Base-by-base conservation (phyloP, 2,113 vertebrate genomes). In the Eulacestoma nigropectus region DNA sequence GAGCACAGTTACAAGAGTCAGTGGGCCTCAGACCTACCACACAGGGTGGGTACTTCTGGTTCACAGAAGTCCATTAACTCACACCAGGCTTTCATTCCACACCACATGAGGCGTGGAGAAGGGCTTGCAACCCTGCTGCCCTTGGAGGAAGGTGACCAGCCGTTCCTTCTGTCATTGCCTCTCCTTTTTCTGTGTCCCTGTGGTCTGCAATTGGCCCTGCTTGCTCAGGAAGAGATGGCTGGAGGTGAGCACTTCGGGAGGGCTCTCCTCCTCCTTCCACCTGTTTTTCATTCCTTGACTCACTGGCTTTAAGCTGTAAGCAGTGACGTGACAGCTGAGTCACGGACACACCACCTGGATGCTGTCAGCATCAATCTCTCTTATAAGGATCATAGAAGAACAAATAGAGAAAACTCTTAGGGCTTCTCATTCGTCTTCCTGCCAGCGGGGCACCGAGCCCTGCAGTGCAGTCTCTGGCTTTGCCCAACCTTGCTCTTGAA, bases 281-380 rank as follows among this genome's bases (percentile, higher is more conserved):
- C 94, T 97, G 95, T 82, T 97, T 96, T 93, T 93, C 82, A 89
- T 96, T 95, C 96, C 95, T 95, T 96, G 95, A 96, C 88, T 96
- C 96, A 93, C 93, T 92, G 92, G 80, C 94, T 96, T 42, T 82
- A 65, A 90, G 88, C 96, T 11, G 86, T 94, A 94, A 96, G 96
- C 77, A 78, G 95, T 97, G 96, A 96, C 88, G 90, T 96, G 95
- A 96, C 95, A 94, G 95, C 96, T 96, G 96, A 96, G 96, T 97
- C 96, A 96, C 13, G 88, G 95, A 94, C 29, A 5, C 83, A 88
- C 95, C 95, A 97, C 96, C 96, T 97, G 95, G 93, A 94, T 96
- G 95, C 96, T 97, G 96, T 97, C 96, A 96, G 95, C 94, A 97
- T 97, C 95, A 96, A 93, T 96, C 94, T 96, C 83, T 96, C 96